phyloP scores from a whole-genome alignment of 1,140 invertebrate species.

The Muscidifurax raptorellus region DNA sequence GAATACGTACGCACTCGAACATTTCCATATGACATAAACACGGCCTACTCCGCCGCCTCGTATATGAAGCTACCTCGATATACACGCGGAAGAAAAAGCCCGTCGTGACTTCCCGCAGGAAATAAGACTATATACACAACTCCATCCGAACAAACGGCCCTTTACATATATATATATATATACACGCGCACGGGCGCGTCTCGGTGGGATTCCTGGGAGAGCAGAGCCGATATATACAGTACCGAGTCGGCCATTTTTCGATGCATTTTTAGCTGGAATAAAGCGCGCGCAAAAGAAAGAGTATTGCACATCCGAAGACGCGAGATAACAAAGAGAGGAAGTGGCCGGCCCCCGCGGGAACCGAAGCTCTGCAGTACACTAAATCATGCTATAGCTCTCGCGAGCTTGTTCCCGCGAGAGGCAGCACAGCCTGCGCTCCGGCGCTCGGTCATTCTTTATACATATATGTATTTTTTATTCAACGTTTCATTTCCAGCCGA shows the following conservation, averaged over 20 bases:
- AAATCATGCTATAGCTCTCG: constrained; percentile 62
- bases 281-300: constrained; percentile 19
- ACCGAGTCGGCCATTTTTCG: constrained; percentile 5
- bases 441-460: constrained; percentile 60
- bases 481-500: constrained; percentile 61
- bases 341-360: constrained; percentile 54
- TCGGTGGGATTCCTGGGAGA: neutral
- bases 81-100: too few species aligned
- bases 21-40: neutral
- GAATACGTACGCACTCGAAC: neutral
- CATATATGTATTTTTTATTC: constrained; percentile 64
- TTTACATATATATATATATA: neutral
- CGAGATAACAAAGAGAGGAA: constrained; percentile 34
- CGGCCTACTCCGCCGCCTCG: too few species aligned
- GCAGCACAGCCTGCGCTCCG: neutral
- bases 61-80: too few species aligned
- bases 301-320: neutral
- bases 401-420: constrained; percentile 41
- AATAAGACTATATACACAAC: neutral
- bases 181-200: neutral
- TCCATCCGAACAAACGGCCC: neutral
- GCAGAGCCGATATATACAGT: neutral
- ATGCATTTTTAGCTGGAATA: constrained; percentile 44
- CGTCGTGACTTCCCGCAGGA: too few species aligned
- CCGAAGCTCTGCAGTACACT: constrained; percentile 57